phyloP scores from a whole-genome alignment of 2,888 invertebrate species.

The Lingula anatina region DNA sequence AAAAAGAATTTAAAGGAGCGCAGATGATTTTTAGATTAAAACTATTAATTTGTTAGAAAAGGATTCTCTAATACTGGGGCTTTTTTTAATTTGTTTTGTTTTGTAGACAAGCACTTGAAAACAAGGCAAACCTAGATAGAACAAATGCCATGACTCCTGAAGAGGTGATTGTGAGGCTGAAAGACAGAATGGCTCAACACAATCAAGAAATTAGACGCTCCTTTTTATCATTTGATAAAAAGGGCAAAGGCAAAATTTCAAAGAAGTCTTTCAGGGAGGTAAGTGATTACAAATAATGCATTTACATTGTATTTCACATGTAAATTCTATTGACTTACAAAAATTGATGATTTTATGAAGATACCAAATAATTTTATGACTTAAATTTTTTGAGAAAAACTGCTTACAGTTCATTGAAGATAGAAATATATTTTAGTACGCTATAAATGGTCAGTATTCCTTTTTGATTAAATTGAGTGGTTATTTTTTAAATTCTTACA shows the following conservation, averaged over 20 bases:
- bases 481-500: constrained; percentile 10
- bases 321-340: too few relatives aligned
- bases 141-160: constrained; percentile 34
- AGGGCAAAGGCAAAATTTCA: constrained; percentile 33
- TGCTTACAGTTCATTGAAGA: too few relatives aligned
- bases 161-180: constrained; percentile 37
- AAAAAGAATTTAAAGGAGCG: too few relatives aligned
- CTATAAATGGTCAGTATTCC: neutral
- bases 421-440: too few relatives aligned
- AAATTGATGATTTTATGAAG: too few relatives aligned
- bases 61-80: neutral
- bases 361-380: too few relatives aligned
- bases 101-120: constrained; percentile 14
- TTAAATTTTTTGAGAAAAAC: too few relatives aligned
- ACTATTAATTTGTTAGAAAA: too few relatives aligned
- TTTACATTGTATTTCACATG: too few relatives aligned
- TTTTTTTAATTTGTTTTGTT: neutral
- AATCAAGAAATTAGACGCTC: constrained; percentile 30
- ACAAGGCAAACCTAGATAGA: constrained; percentile 13
- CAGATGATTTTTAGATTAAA: too few relatives aligned
- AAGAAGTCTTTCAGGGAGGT: constrained; percentile 43
- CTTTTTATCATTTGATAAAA: constrained; percentile 36
- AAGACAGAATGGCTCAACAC: constrained; percentile 40
- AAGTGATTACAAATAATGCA: constrained; percentile 5
- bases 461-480: neutral